Base-by-base conservation (phyloP, 2,797 vertebrate species). In the Chaetodon trifasciatus region DNA sequence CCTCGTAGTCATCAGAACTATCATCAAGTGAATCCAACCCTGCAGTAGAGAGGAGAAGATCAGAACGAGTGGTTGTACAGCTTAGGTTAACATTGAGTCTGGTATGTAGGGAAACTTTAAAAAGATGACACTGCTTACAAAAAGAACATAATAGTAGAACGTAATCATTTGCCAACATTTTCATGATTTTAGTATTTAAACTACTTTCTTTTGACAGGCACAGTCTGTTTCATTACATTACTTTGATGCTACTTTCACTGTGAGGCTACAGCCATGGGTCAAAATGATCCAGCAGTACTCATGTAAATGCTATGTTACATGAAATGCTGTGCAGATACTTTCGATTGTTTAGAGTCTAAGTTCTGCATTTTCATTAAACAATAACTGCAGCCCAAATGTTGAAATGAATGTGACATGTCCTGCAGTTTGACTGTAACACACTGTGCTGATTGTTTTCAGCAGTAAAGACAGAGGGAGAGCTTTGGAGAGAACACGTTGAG, bases 1-100 rank as follows among this genome's bases (percentile, higher is more conserved):
- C 93, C 60, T 95, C 91, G 82, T 95, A 92, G 32, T 93, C 93
- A 88, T 95, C 90, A 32, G 90, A 94, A 82, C 84, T 86, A 46
- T 90, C 84, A 39, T 85, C 61, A 0, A 65, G 42, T 28, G 84
- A 87, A 37, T 11, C 70, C 52, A 75, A 61, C 42, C 68, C 89
- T 91, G 63, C 69, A 2, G 63, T 28, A 55, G 7, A 42, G 60
- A 49, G 15, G 1, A 44, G 3, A 63, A 8, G 10, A 70, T 21
- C 8, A 75, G 47, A 60, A 66, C 17, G 76, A 42, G 24, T 5
- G 0, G 13, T 17, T 37, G 19, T 8, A 46, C 10, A 61, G 23
- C 55, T 50, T 66, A 55, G 42, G 49, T 28, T 13, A n/a, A n/a
- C 12, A 15, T 70, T 15, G 39, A 32, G 23, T 8, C 3, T 13